phyloP scores from a whole-genome alignment of 2,888 invertebrate genomes.

The Crossocerus cetratus region DNA sequence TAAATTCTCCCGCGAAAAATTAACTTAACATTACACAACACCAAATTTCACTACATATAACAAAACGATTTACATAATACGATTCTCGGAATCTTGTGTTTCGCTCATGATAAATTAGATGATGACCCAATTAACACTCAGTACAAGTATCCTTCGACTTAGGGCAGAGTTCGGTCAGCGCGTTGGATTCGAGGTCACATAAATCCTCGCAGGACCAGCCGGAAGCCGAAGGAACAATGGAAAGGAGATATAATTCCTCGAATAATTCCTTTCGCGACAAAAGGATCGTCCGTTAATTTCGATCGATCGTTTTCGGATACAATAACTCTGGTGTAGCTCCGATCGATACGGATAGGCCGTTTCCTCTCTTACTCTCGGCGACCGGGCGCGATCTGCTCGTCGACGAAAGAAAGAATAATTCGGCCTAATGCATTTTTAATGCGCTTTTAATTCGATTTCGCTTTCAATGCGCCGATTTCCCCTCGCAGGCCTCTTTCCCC shows the following conservation, averaged over 20 bases:
- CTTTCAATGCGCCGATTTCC: not conserved
- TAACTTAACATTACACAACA: too few relatives aligned
- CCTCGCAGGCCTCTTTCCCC: too few relatives aligned
- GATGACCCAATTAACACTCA: conserved; percentile 21
- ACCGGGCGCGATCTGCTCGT: not conserved
- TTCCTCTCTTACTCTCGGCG: not conserved
- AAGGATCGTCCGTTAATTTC: conserved; percentile 24
- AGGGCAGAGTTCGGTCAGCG: not conserved
- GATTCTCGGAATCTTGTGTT: too few relatives aligned
- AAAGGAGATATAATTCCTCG: conserved; percentile 30
- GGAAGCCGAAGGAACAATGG: conserved; percentile 31
- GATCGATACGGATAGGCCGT: not conserved
- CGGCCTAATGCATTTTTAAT: conserved; percentile 23
- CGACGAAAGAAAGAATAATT: conserved; percentile 10
- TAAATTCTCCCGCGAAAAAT: too few relatives aligned
- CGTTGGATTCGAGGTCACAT: too few relatives aligned
- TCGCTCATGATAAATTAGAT: conserved; percentile 13
- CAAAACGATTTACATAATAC: too few relatives aligned
- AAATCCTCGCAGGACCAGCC: conserved; percentile 26
- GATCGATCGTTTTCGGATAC: conserved; percentile 23
- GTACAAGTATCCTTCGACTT: conserved; percentile 13
- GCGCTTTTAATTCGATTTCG: conserved; percentile 6
- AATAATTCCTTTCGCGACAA: conserved; percentile 7
- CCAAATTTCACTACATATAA: too few relatives aligned
- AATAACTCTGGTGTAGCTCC: conserved; percentile 1